Conservation (phyloP, 2,797 vertebrate genomes). For the Ceyx erithaca region DNA sequence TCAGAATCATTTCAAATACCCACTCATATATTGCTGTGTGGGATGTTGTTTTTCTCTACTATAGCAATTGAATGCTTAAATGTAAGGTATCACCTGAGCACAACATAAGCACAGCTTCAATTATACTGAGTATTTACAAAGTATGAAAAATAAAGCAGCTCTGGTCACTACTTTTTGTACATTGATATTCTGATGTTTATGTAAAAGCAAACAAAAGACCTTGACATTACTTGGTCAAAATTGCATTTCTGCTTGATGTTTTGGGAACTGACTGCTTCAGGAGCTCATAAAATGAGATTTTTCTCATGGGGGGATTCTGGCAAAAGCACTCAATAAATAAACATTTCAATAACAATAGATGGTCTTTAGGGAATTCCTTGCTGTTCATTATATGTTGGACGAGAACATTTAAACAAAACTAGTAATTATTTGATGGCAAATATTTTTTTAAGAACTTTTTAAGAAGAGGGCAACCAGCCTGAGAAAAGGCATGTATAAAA, state of each 20-base stretch:
- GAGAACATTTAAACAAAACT: constrained; percentile 34
- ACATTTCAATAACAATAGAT: constrained; percentile 59
- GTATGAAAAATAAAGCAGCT: not conserved
- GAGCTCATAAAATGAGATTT: constrained; percentile 62
- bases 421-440: not conserved
- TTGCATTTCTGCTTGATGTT: constrained; percentile 45
- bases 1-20: not conserved
- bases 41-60: not conserved
- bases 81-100: not conserved
- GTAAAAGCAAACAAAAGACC: constrained; percentile 50
- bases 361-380: not conserved
- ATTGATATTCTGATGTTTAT: not conserved
- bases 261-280: constrained; percentile 49
- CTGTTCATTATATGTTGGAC: constrained; percentile 6
- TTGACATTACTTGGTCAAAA: constrained; percentile 45
- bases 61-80: not conserved
- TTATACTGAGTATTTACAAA: not conserved
- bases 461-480: not conserved
- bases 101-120: not conserved
- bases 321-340: constrained; percentile 58
- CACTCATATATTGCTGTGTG: not conserved
- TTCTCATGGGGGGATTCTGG: constrained; percentile 50
- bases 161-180: not conserved
- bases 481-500: not conserved
- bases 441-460: not conserved